phyloP scores from a whole-genome alignment of 2,113 vertebrate species.

The Azemiops feae region DNA sequence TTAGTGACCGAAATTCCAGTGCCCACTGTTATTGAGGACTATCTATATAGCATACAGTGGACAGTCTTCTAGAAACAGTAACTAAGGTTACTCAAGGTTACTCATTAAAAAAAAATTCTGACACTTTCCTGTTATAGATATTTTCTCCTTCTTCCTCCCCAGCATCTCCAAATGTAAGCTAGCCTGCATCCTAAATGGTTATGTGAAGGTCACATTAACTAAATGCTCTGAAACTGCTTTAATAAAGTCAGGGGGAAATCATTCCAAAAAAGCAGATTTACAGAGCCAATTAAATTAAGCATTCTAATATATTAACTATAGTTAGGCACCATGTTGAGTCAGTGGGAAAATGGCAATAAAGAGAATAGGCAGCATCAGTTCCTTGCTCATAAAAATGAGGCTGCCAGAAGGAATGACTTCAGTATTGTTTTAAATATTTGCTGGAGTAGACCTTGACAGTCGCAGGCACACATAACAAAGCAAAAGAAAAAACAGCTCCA shows the following conservation, averaged over 20 bases:
- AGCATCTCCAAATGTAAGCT: not conserved
- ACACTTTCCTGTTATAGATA: not conserved
- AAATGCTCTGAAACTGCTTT: slow-evolving; percentile 55
- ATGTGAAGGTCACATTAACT: slow-evolving; percentile 52
- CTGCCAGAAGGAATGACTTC: not conserved
- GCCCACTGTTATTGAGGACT: not conserved
- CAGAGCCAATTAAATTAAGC: slow-evolving; percentile 43
- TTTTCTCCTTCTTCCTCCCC: not conserved
- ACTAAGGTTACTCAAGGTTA: not conserved
- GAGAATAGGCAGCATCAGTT: not conserved
- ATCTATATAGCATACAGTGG: not conserved
- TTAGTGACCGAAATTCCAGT: not conserved
- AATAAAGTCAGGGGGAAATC: slow-evolving; percentile 31
- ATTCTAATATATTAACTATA: slow-evolving; percentile 27
- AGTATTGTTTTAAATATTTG: slow-evolving; percentile 37
- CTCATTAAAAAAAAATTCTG: not conserved
- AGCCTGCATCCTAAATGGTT: slow-evolving; percentile 47
- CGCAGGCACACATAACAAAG: not conserved
- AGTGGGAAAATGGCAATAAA: slow-evolving; percentile 35
- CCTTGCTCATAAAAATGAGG: not conserved
- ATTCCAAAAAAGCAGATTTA: slow-evolving; percentile 36
- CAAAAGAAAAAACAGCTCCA: not conserved
- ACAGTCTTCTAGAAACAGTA: not conserved
- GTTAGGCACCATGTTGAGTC: slow-evolving; percentile 12
- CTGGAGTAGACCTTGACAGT: not conserved